A percentile compares a stretch with the other conserved stretches of the same genome.
Conservation (phyloP, 2,797 vertebrate species). For the Siniperca obscura region DNA sequence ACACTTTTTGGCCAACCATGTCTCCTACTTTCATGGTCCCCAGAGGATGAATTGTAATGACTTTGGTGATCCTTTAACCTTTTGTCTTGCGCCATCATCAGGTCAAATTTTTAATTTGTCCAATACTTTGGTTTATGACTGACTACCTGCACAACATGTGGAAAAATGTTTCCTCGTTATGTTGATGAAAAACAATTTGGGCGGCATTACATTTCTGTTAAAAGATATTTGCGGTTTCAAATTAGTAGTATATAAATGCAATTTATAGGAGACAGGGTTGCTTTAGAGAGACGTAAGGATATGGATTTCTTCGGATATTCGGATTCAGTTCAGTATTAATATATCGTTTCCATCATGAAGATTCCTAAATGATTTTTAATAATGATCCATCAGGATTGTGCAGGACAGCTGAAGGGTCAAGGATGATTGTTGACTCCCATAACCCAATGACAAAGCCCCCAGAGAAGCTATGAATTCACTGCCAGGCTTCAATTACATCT, state of each 20-base stretch:
- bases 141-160: too few species aligned
- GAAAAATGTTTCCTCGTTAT: not conserved
- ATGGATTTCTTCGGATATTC: slow-evolving; percentile 5
- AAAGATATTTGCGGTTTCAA: not conserved
- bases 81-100: not conserved
- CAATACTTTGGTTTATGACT: too few species aligned
- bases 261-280: not conserved
- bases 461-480: slow-evolving; percentile 33
- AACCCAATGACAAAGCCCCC: slow-evolving; percentile 15
- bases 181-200: not conserved
- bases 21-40: not conserved
- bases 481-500: slow-evolving; percentile 31
- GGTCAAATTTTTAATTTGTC: too few species aligned
- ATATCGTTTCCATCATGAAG: not conserved
- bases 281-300: not conserved
- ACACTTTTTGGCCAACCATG: too few species aligned
- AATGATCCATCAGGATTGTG: slow-evolving; percentile 14
- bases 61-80: not conserved
- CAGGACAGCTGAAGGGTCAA: not conserved
- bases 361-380: not conserved
- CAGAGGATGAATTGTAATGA: not conserved
- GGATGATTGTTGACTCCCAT: slow-evolving; percentile 2
- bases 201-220: not conserved
- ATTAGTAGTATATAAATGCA: not conserved
- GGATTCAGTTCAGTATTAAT: not conserved